A percentile compares a stretch with the other conserved stretches of the same genome.
Evolutionary conservation across 2,113 vertebrate species (phyloP).

Genomic region (Triplophysa dalaica): DNA sequence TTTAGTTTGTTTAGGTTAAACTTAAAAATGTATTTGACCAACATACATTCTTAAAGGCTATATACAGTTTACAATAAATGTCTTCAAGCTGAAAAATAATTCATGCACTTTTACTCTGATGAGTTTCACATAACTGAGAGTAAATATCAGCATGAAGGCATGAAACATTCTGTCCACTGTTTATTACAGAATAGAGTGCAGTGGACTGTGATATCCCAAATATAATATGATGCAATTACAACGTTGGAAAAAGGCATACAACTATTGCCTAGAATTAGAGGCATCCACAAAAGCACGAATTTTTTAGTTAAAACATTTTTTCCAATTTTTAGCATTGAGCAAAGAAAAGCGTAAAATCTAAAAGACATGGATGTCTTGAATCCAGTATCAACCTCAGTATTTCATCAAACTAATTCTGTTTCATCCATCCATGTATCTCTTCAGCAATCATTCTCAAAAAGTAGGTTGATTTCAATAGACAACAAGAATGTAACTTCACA

Average conservation of each 20-base stretch:
- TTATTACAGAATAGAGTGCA: neutral
- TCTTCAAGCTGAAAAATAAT: neutral
- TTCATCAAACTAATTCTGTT: neutral
- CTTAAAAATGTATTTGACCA: no score
- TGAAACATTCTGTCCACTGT: neutral
- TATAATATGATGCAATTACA: neutral
- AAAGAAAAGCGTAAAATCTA: neutral
- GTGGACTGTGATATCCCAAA: neutral
- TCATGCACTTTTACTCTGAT: neutral
- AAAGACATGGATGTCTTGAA: neutral
- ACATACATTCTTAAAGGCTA: no score
- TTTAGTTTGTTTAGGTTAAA: no score
- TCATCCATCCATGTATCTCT: neutral
- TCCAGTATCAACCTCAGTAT: neutral
- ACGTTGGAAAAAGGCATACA: neutral
- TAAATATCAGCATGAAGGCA: neutral
- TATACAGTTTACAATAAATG: neutral
- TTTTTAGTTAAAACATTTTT: neutral
- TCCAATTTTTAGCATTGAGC: neutral
- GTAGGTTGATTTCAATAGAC: neutral
- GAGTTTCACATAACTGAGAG: no score
- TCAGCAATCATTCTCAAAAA: neutral
- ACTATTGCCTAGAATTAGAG: neutral
- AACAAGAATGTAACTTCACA: neutral
- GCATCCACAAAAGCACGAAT: constrained; percentile 1